These are phyloP conservation scores for Ptychobarbus kaznakovi DNA, from an alignment of 2,797 vertebrate species.

Conservation along the genomic window DNA sequence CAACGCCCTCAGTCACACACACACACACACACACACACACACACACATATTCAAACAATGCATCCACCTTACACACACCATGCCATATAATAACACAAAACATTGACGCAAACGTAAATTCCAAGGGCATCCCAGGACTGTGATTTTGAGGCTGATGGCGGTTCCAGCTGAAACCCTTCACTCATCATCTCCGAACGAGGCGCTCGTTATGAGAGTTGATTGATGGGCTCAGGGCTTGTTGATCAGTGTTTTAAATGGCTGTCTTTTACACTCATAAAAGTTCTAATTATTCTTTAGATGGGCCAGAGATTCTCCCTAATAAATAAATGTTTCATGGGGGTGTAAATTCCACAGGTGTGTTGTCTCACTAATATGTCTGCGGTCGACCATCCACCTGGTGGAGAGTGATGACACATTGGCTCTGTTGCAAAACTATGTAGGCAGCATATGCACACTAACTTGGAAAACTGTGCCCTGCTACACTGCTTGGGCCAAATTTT, in stretches of 20 bases:
- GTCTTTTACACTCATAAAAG: background rate
- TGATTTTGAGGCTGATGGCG: slow-evolving; percentile 1
- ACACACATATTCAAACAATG: background rate
- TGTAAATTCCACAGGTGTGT: slow-evolving; percentile 10
- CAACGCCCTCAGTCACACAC: slow-evolving; percentile 64
- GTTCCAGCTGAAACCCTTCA: slow-evolving; percentile 18
- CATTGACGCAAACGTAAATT: slow-evolving; percentile 23
- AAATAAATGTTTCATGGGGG: slow-evolving; percentile 5
- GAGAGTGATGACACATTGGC: slow-evolving; percentile 48
- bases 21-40: slow-evolving; percentile 66
- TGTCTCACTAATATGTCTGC: slow-evolving; percentile 13
- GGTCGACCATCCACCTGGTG: slow-evolving; percentile 44
- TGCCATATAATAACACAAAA: background rate
- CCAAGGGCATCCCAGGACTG: background rate
- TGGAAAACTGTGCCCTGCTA: background rate
- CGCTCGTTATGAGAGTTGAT: background rate
- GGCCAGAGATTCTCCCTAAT: background rate
- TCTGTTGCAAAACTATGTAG: background rate
- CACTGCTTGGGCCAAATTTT: background rate
- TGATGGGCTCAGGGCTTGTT: background rate
- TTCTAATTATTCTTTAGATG: background rate
- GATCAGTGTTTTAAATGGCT: background rate
- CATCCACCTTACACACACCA: slow-evolving; percentile 13
- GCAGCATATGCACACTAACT: background rate
- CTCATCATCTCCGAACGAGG: background rate